Base-by-base conservation (phyloP, 1,140 invertebrate genomes). In the Paracyclopina nana region DNA sequence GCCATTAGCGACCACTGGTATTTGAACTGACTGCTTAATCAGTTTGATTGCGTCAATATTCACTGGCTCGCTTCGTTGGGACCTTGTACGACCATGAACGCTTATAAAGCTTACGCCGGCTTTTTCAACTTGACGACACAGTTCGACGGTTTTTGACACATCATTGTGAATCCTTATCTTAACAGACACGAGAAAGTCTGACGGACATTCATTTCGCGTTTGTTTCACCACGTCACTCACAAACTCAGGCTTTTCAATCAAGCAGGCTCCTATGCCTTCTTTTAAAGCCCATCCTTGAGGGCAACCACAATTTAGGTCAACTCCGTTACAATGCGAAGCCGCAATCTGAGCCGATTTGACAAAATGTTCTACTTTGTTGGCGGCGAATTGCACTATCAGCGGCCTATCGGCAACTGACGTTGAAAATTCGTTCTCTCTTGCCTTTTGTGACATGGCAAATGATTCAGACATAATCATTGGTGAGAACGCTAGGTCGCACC, bases 391-490 rank as follows among this genome's bases (percentile, higher is more conserved):
- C 8, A 83, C 84, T 57, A 96, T 75, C 22, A 96, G 60, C 5
- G 88, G 88, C 45, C 75, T 66, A 65, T 94, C 88, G 57, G 67
- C 72, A 65, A 61, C 54, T 63, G 75, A 79, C 6, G 84, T 91
- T 6, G 75, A 73, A 64, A 95, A 95, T 65, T 95, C 90, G 68
- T 74, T 84, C 20, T 76, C 67, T 57, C 91, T 73, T 22, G 87
- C 90, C 68, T 87, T 82, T 25, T 73, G 63, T 54, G 88, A 94
- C 60, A 78, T 73, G 40, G 86, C 72, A 70, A 96, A 95, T 4
- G 84, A 88, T 64, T 92, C 79, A 0, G 88, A 83, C 50, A 95
- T 66, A 55, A 96, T 92, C 91, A 97, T 96, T 18, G 91, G 90
- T 0, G 88, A 91, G 60, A 84, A 97, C 48, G 81, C 78, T 46